Percentiles rank a stretch among this genome's conserved stretches.
phyloP scores from a whole-genome alignment of 1,140 invertebrate species.

The Trypoxylus dichotomus region DNA sequence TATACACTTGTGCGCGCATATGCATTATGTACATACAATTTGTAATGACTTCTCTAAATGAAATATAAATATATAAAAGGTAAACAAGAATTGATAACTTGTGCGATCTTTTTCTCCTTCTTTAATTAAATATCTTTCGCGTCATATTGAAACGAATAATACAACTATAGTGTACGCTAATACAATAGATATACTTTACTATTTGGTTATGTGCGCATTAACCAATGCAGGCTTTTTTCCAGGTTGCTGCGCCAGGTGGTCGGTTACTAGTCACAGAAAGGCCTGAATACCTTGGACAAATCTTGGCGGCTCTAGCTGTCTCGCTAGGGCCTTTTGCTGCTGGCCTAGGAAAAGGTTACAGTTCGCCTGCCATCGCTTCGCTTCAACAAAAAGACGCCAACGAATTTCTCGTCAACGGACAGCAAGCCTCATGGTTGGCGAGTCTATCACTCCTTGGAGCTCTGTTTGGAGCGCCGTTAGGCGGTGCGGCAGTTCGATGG shows the following conservation, averaged over 20 bases:
- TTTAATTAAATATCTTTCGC: too few relatives aligned
- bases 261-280: constrained; percentile 46
- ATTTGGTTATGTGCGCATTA: too few relatives aligned
- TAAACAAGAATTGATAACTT: too few relatives aligned
- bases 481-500: constrained; percentile 73
- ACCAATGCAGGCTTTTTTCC: constrained; percentile 36
- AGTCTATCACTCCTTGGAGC: constrained; percentile 78
- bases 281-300: constrained; percentile 58
- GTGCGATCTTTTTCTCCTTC: too few relatives aligned
- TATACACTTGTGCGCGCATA: too few relatives aligned
- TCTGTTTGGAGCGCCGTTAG: constrained; percentile 74
- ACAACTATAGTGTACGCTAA: too few relatives aligned
- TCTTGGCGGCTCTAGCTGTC: constrained; percentile 76
- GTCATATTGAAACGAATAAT: too few relatives aligned
- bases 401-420: constrained; percentile 67
- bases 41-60: too few relatives aligned
- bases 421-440: constrained; percentile 82
- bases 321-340: constrained; percentile 79
- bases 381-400: constrained; percentile 66
- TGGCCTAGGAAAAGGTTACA: constrained; percentile 81
- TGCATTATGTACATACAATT: too few relatives aligned
- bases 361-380: constrained; percentile 80
- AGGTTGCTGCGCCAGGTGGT: constrained; percentile 48
- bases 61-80: too few relatives aligned
- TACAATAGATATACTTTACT: too few relatives aligned